Evolutionary conservation across 1,140 invertebrate genomes (phyloP).

Genomic region (Aphelinus atriplicis): DNA sequence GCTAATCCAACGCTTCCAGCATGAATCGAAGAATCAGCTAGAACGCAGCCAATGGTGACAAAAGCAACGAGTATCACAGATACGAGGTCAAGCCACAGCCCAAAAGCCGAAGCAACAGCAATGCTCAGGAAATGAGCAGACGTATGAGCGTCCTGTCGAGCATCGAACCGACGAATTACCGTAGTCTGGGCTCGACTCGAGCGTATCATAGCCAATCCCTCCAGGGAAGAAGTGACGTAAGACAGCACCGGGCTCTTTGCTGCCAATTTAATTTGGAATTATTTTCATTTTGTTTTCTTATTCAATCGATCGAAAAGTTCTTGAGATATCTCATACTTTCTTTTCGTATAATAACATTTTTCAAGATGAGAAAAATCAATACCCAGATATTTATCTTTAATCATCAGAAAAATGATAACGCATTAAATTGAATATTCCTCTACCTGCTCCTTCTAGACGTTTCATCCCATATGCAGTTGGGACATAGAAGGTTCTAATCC

Average conservation of each 20-base stretch:
- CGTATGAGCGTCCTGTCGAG: constrained; percentile 72
- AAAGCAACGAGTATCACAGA: constrained; percentile 74
- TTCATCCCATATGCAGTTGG: constrained; percentile 83
- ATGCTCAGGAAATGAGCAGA: constrained; percentile 78
- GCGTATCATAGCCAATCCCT: constrained; percentile 83
- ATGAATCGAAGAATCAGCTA: constrained; percentile 60
- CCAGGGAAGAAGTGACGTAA: constrained; percentile 78
- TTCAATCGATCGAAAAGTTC: constrained; percentile 1
- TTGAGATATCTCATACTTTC: neutral
- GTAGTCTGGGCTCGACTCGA: constrained; percentile 74
- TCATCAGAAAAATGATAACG: neutral
- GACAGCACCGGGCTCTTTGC: constrained; percentile 80
- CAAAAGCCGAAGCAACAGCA: constrained; percentile 79
- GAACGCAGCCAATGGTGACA: constrained; percentile 78
- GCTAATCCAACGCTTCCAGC: constrained; percentile 79
- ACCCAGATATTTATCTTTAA: neutral
- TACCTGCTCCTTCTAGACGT: constrained; percentile 83
- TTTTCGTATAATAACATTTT: neutral
- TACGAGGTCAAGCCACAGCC: constrained; percentile 81
- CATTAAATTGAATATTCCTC: constrained; percentile 49
- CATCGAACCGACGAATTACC: constrained; percentile 78
- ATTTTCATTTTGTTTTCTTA: neutral
- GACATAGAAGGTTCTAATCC: constrained; percentile 79
- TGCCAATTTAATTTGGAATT: constrained; percentile 53
- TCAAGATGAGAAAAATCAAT: neutral